Percentiles rank a stretch among this genome's conserved stretches.
Conservation (phyloP, 2,797 vertebrate genomes). For the Microchirus variegatus region DNA sequence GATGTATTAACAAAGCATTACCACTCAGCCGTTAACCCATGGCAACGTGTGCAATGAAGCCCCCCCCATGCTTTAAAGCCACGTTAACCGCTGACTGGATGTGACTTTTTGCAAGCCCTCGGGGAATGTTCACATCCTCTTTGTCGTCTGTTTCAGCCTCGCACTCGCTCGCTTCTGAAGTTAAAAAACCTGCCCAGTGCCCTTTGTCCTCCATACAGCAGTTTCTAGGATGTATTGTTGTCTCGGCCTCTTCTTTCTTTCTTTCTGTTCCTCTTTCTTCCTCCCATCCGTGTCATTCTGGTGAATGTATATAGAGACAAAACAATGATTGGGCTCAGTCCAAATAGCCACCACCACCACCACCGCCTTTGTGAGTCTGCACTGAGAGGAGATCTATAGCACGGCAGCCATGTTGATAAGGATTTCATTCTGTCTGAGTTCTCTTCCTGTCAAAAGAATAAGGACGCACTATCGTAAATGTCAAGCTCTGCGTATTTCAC, state of each 20-base stretch:
- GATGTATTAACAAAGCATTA: slow-evolving; percentile 76
- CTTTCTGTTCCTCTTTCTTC: slow-evolving; percentile 30
- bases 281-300: slow-evolving; percentile 39
- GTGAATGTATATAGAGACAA: slow-evolving; percentile 37
- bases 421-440: slow-evolving; percentile 68
- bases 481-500: slow-evolving; percentile 56
- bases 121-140: slow-evolving; percentile 46
- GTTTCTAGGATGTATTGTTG: too few relatives aligned
- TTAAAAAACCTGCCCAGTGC: slow-evolving; percentile 28
- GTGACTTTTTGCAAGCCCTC: slow-evolving; percentile 57
- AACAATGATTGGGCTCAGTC: slow-evolving; percentile 49
- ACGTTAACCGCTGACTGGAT: slow-evolving; percentile 59
- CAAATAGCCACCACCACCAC: slow-evolving; percentile 17
- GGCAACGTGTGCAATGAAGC: slow-evolving; percentile 19
- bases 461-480: slow-evolving; percentile 64
- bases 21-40: slow-evolving; percentile 65
- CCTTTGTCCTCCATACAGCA: slow-evolving; percentile 21
- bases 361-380: slow-evolving; percentile 52
- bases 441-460: slow-evolving; percentile 66
- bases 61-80: slow-evolving; percentile 40
- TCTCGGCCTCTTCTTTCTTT: slow-evolving; percentile 41
- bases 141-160: slow-evolving; percentile 21
- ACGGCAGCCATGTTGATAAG: slow-evolving; percentile 59
- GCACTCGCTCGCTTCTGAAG: slow-evolving; percentile 19
- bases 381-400: slow-evolving; percentile 55